Evolutionary conservation across 2,113 vertebrate species (phyloP), one percentile per base, ranked within the genome.

Genomic region (Tiliqua scincoides): DNA sequence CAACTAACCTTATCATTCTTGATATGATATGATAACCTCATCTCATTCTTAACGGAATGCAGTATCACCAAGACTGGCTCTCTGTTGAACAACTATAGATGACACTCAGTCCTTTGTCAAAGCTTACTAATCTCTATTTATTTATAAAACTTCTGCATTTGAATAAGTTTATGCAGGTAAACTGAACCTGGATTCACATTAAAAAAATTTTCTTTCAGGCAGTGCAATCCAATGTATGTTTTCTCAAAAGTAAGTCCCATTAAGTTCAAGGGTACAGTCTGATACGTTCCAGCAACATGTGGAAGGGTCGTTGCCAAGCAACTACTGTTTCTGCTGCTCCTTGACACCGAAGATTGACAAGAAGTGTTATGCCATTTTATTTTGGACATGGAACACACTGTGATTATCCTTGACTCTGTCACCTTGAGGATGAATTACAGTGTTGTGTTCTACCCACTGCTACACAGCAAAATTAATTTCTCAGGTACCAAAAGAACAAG

Each of bases 401-500:
- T 87, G 52, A 61, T 82, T 77, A 77, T 70, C 62, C 21, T 70
- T 87, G 62, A 59, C 35, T 87, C 30, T 76, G 48, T 76, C 85
- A 70, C 72, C 48, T 76, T 37, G 77, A 86, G 23, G 5, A 71
- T 73, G 76, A 62, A 73, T 63, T 63, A 79, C 70, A 62, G 57
- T 21, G 62, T 12, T 79, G 57, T 86, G 32, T 20, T 86, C n/a
- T 67, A n/a, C 2, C 40, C 48, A 65, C 27, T 74, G 68, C 48
- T 67, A n/a, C 40, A 57, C 2, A 21, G 32, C 25, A 82, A 57
- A 87, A 87, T 35, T 75, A 85, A 78, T 75, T 82, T 54, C 57
- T 27, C 59, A 74, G 25, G 40, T 14, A 52, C 40, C 81, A 11
- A 65, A 43, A 74, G 20, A 52, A 20, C n/a, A 81, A 65, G 81